Percentiles rank a stretch among this genome's conserved stretches.
Conservation (phyloP, 2,113 vertebrate species). For the Coreoperca whiteheadi region DNA sequence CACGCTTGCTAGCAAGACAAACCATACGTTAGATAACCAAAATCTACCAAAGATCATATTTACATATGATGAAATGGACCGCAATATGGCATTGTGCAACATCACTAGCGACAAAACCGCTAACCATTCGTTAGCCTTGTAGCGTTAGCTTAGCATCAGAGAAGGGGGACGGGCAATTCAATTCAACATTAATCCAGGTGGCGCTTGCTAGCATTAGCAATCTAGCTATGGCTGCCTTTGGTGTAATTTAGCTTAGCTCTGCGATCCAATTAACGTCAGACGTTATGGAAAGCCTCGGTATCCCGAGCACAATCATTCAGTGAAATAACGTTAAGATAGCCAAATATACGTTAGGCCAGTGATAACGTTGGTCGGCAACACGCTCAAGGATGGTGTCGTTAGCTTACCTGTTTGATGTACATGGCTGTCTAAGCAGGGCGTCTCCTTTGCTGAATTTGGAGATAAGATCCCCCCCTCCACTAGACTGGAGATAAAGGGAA, state of each 20-base stretch:
- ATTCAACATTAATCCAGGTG: neutral
- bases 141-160: constrained; percentile 65
- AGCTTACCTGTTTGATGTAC: constrained; percentile 88
- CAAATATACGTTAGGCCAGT: neutral
- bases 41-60: too few species aligned
- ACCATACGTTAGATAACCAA: accelerated
- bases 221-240: accelerated
- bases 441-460: constrained; percentile 55
- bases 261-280: accelerated
- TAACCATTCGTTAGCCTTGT: neutral
- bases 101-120: neutral
- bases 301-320: neutral
- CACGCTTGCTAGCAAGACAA: neutral
- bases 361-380: constrained; percentile 20
- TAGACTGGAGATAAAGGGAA: constrained; percentile 64
- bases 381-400: constrained; percentile 20
- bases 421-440: constrained; percentile 66
- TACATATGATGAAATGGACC: too few species aligned
- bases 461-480: constrained; percentile 68
- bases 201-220: constrained; percentile 17
- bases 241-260: neutral
- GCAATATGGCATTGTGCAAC: accelerated
- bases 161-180: constrained; percentile 39
- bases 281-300: neutral
- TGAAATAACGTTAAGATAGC: neutral